Base-by-base conservation (phyloP, 2,888 invertebrate genomes). In the Ennomos quercinarius region DNA sequence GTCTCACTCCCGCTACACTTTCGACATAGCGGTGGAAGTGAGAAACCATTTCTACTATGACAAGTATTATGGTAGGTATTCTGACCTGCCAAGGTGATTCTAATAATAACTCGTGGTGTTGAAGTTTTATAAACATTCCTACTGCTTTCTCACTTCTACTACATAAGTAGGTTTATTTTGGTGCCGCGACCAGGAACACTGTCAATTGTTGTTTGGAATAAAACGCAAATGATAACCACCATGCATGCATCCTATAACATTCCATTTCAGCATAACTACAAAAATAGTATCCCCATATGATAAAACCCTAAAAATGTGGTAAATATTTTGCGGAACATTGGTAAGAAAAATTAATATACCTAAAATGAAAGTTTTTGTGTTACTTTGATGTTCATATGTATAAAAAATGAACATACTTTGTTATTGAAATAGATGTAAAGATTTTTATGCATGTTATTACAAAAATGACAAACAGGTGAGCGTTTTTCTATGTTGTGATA, bases 251-350 rank as follows among this genome's bases (percentile, higher is more conserved):
- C 6, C 45, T 62, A 49, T 60, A 51, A 50, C 10, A 64, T 84
- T 83, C 76, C 70, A 77, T 89, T 90, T 88, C 89, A 89, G 89
- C 84, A 64, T 66, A 72, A 77, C 78, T 66, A 68, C 77, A 68
- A 70, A 73, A 72, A 36, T 68, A 34, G 12, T 49, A 42, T 41
- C 76, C 68, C 71, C 74, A 42, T 68, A 73, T 77, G 85, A 78
- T 78, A 80, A 81, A 83, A 75, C 73, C 59, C 56, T 66, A 69
- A 68, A 63, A 70, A 76, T 77, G 73, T 81, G 80, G 77, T 76
- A 69, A 76, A 50, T 34, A 17, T 9, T 17, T 55, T 44, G 55
- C 60, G 42, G 55, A 51, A 38, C 35, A 48, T 60, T 56, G 60
- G 60, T 61, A 75, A 63, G 58, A 58, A 47, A 49, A 49, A 49